phyloP scores from a whole-genome alignment of 2,113 vertebrate species.

The Garra rufa region DNA sequence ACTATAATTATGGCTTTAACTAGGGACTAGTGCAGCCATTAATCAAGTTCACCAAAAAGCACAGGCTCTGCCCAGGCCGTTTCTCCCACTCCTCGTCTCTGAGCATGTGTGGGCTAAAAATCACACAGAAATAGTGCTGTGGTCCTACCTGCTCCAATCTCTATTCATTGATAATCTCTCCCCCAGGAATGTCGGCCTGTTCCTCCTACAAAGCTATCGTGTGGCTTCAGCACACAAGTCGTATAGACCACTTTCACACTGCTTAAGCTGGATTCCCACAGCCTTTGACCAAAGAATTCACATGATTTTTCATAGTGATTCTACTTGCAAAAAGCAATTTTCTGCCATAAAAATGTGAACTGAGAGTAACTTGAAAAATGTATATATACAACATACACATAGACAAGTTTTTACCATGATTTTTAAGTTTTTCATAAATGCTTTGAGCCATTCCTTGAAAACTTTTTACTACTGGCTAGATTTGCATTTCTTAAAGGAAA shows the following conservation, averaged over 20 bases:
- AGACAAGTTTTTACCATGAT: too few relatives aligned
- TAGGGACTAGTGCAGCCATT: slow-evolving; percentile 49
- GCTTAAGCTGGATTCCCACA: background rate
- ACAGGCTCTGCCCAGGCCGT: background rate
- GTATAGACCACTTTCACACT: background rate
- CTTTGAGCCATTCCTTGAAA: background rate
- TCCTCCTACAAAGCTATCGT: background rate
- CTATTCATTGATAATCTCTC: slow-evolving; percentile 17
- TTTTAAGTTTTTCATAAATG: background rate
- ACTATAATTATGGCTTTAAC: slow-evolving; percentile 57
- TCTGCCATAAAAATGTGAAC: background rate
- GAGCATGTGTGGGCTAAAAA: slow-evolving; percentile 34
- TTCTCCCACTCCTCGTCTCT: background rate
- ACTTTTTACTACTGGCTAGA: background rate
- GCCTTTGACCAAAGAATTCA: background rate
- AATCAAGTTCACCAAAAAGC: slow-evolving; percentile 54
- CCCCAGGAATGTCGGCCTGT: background rate
- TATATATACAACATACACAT: background rate
- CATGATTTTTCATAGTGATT: background rate
- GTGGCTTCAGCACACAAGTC: background rate
- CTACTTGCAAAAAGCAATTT: background rate
- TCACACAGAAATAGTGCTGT: background rate
- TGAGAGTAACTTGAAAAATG: background rate
- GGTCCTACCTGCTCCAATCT: background rate
- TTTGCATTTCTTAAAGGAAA: background rate